Percentiles rank a stretch among this genome's conserved stretches.
Conservation (phyloP, 2,797 vertebrate species). For the Rhabdomys pumilio region DNA sequence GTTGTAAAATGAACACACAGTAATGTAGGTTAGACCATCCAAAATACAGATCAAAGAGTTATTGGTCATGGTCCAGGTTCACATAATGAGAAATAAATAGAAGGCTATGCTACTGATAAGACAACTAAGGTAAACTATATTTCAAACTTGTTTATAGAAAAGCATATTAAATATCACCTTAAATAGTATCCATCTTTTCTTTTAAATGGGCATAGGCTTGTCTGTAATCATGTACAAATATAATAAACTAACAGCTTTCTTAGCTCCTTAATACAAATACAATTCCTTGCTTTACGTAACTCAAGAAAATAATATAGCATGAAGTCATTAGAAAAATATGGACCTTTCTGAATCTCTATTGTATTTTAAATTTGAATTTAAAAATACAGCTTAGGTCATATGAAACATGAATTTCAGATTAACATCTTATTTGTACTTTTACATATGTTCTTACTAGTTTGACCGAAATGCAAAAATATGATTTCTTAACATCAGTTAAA, state of each 20-base stretch:
- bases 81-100: conserved; percentile 82
- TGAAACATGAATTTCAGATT: conserved; percentile 71
- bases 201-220: conserved; percentile 85
- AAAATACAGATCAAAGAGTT: conserved; percentile 85
- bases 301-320: conserved; percentile 81
- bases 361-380: conserved; percentile 78
- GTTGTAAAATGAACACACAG: conserved; percentile 65
- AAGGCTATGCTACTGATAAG: conserved; percentile 75
- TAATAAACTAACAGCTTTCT: conserved; percentile 78
- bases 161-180: conserved; percentile 87
- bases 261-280: conserved; percentile 83
- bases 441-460: conserved; percentile 68
- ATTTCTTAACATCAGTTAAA: conserved; percentile 79
- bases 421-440: conserved; percentile 67
- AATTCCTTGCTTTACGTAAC: conserved; percentile 83
- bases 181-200: conserved; percentile 87
- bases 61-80: conserved; percentile 84
- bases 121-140: conserved; percentile 83
- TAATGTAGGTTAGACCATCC: conserved; percentile 74
- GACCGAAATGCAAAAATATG: conserved; percentile 79
- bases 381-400: conserved; percentile 80
- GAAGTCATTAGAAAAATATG: conserved; percentile 85
- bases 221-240: conserved; percentile 85
- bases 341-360: conserved; percentile 84
- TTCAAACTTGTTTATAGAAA: conserved; percentile 88